A percentile compares a stretch with the other conserved stretches of the same genome.
phyloP scores from a whole-genome alignment of 2,113 vertebrate species.

The Axis porcinus region DNA sequence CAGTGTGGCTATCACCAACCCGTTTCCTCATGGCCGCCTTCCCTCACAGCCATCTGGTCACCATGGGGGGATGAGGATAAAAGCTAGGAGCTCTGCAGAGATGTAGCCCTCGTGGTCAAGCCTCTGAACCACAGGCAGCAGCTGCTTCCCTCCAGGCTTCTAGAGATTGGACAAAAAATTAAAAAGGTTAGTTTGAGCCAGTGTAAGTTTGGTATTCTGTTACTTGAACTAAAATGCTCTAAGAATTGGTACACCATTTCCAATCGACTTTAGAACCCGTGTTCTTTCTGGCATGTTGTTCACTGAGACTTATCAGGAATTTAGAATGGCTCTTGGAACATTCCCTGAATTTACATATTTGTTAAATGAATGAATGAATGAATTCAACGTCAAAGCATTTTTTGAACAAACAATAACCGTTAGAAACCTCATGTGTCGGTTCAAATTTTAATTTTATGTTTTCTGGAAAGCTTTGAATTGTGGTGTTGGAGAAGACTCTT shows the following conservation, averaged over 20 bases:
- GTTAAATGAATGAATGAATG: neutral
- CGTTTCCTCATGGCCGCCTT: neutral
- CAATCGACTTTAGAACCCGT: neutral
- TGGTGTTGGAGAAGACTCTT: neutral
- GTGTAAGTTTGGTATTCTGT: neutral
- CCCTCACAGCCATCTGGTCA: neutral
- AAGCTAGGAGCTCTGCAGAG: neutral
- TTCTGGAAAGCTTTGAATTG: neutral
- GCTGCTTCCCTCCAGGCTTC: neutral
- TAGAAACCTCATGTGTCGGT: neutral
- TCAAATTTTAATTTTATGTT: conserved; percentile 35
- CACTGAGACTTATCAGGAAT: neutral
- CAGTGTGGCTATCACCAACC: neutral
- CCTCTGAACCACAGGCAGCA: neutral
- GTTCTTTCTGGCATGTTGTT: neutral
- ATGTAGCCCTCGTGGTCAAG: too few relatives aligned
- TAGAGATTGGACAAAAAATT: neutral
- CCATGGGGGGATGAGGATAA: neutral
- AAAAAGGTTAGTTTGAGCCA: neutral
- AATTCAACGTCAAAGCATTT: neutral
- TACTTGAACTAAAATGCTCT: neutral
- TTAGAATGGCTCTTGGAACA: neutral
- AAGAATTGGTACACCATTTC: neutral
- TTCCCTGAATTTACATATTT: neutral
- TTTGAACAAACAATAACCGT: neutral